Conservation (phyloP, 1,140 invertebrate genomes). For the Scaptodrosophila lebanonensis region DNA sequence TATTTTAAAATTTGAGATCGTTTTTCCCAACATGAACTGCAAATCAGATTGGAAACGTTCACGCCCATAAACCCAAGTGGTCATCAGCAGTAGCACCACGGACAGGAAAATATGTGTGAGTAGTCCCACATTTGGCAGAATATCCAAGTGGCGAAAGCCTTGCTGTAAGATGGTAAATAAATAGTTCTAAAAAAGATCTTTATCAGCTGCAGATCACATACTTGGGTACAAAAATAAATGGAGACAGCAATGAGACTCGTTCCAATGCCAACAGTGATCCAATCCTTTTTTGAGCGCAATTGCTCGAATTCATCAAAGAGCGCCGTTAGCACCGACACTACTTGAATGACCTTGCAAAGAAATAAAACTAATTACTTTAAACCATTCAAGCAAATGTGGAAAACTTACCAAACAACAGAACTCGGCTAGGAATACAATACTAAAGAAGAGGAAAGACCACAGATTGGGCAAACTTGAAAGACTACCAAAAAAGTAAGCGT, state of each 20-base stretch:
- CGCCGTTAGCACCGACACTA: conserved; percentile 58
- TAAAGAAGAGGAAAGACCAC: conserved; percentile 67
- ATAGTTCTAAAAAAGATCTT: background rate
- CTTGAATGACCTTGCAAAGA: conserved; percentile 51
- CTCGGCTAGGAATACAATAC: conserved; percentile 59
- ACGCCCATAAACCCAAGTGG: conserved; percentile 87
- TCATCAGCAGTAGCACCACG: conserved; percentile 83
- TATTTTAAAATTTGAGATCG: conserved; percentile 79
- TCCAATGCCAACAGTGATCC: conserved; percentile 36
- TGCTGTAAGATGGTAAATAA: conserved; percentile 20
- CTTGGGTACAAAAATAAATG: conserved; percentile 68
- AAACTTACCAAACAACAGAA: conserved; percentile 59
- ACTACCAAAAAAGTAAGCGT: conserved; percentile 58
- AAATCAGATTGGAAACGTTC: conserved; percentile 85
- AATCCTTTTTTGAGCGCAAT: conserved; percentile 42
- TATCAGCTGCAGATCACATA: background rate
- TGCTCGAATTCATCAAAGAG: conserved; percentile 69
- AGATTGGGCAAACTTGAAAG: conserved; percentile 60
- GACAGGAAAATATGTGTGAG: conserved; percentile 85
- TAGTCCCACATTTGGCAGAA: conserved; percentile 82
- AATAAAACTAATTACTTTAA: background rate
- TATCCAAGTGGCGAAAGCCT: conserved; percentile 53
- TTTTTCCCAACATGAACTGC: conserved; percentile 87
- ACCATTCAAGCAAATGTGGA: background rate
- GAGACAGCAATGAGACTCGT: conserved; percentile 39